Evolutionary conservation across 1,140 invertebrate genomes (phyloP).

Genomic region (Papilio xuthus): DNA sequence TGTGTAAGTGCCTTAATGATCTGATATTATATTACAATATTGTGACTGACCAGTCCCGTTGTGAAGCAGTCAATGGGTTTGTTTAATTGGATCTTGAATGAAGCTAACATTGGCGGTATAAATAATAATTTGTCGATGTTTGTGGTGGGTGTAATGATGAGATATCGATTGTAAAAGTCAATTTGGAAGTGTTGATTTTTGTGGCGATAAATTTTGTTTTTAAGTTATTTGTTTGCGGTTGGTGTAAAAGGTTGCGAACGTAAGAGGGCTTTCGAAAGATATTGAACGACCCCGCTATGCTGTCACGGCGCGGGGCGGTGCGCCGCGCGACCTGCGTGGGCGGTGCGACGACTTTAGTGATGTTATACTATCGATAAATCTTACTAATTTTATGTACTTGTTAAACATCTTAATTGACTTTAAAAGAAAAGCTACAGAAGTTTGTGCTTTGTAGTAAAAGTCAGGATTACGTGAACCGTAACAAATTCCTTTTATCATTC

Average conservation of each 20-base stretch:
- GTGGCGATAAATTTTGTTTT: conserved; percentile 49
- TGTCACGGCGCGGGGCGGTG: conserved; percentile 70
- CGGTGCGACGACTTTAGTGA: conserved; percentile 63
- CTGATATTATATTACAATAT: conserved; percentile 79
- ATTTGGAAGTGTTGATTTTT: conserved; percentile 55
- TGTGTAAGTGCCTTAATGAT: conserved; percentile 75
- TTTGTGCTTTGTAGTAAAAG: too few relatives aligned
- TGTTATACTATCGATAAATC: conserved; percentile 39
- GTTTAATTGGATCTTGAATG: conserved; percentile 66
- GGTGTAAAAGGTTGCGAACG: conserved; percentile 61
- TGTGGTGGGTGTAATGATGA: conserved; percentile 51
- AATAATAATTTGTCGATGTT: conserved; percentile 56
- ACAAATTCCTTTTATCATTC: too few relatives aligned
- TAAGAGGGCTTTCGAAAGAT: conserved; percentile 66
- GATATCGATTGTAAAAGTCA: conserved; percentile 47
- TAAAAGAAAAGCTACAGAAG: too few relatives aligned
- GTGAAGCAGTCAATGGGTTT: conserved; percentile 61
- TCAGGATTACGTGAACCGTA: too few relatives aligned
- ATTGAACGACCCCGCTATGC: conserved; percentile 74
- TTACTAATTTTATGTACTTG: neutral
- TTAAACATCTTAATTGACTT: neutral
- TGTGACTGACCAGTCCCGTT: conserved; percentile 63
- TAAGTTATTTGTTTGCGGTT: conserved; percentile 43
- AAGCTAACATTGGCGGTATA: conserved; percentile 49
- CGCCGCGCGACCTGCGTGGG: conserved; percentile 75